Conservation (phyloP, 2,113 vertebrate species). For the Oryzias melastigma region DNA sequence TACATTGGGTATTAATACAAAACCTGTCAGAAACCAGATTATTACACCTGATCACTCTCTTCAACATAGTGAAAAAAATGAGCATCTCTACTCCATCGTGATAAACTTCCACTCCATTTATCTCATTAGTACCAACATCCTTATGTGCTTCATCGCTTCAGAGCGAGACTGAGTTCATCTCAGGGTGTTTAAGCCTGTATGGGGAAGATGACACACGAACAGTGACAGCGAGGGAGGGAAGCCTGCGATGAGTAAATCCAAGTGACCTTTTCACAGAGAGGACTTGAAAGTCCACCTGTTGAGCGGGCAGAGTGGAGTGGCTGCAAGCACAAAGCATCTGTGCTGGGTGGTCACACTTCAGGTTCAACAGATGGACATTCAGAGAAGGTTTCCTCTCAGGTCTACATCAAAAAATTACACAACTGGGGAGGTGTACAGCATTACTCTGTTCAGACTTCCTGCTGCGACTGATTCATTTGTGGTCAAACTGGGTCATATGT, state of each 20-base stretch:
- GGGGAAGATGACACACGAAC: constrained; percentile 6
- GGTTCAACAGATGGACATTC: constrained; percentile 10
- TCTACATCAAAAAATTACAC: constrained; percentile 37
- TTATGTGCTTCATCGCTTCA: too few relatives aligned
- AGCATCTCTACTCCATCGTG: too few relatives aligned
- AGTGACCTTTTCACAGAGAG: constrained; percentile 43
- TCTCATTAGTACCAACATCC: too few relatives aligned
- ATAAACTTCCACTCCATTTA: too few relatives aligned
- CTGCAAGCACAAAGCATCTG: constrained; percentile 5
- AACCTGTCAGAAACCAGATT: too few relatives aligned
- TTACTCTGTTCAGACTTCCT: constrained; percentile 30
- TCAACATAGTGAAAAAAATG: too few relatives aligned
- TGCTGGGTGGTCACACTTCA: constrained; percentile 24
- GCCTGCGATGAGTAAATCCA: constrained; percentile 18
- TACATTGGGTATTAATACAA: too few relatives aligned
- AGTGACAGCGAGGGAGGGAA: constrained; percentile 28
- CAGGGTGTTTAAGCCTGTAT: not conserved
- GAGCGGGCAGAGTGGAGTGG: constrained; percentile 22
- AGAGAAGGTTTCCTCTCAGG: constrained; percentile 35
- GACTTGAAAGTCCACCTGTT: constrained; percentile 49
- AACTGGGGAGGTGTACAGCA: constrained; percentile 45
- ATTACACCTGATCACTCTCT: too few relatives aligned
- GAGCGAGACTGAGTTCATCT: not conserved
- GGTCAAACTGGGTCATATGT: constrained; percentile 37
- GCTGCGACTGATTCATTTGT: constrained; percentile 26